Conservation (phyloP, 2,797 vertebrate genomes). For the Poeciliopsis infans region DNA sequence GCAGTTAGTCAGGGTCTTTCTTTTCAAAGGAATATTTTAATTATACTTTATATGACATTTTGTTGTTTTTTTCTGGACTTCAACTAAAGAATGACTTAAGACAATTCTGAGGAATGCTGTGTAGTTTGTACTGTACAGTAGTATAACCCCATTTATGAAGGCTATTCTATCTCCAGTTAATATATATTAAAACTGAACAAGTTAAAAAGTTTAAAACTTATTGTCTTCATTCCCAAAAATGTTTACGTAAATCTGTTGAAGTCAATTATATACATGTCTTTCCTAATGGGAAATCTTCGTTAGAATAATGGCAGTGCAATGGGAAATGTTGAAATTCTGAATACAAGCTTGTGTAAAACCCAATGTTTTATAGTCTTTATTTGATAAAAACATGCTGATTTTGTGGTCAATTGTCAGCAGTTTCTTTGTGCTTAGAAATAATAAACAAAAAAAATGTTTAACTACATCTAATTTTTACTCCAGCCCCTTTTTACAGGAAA, state of each 20-base stretch:
- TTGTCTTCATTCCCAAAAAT: not conserved
- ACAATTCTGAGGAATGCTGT: not conserved
- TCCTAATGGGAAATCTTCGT: not conserved
- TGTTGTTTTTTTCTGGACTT: not conserved
- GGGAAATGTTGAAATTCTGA: not conserved
- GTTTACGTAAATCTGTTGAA: not conserved
- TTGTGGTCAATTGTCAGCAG: not conserved
- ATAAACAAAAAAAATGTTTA: not conserved
- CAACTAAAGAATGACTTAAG: not conserved
- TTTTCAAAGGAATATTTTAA: not conserved
- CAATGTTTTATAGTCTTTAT: not conserved
- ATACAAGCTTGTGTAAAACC: not conserved
- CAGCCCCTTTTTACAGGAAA: not conserved
- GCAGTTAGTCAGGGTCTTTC: constrained; percentile 28
- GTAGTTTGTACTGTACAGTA: not conserved
- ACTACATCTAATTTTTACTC: not conserved
- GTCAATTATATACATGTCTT: not conserved
- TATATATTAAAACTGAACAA: not conserved
- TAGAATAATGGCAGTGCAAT: not conserved
- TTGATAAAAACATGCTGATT: not conserved
- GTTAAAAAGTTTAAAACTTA: not conserved
- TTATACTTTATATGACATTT: not conserved
- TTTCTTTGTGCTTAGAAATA: not conserved
- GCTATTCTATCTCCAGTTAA: not conserved
- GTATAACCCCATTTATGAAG: not conserved